A percentile compares a stretch with the other conserved stretches of the same genome.
Conservation (phyloP, 2,113 vertebrate genomes). For the Gasterosteus aculeatus region DNA sequence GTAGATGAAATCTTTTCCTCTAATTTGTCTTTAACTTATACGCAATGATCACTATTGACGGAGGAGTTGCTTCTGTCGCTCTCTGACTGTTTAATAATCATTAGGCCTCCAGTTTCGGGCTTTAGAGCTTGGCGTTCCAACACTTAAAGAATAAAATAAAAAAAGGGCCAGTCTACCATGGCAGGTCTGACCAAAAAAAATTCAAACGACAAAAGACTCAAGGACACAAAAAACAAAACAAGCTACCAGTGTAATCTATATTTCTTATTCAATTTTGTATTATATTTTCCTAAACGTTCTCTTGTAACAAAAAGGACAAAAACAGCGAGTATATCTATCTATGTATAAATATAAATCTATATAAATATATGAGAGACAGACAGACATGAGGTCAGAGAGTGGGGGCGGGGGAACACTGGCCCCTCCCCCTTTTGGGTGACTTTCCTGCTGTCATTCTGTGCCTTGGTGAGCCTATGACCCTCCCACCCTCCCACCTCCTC, state of each 20-base stretch:
- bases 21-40: constrained; percentile 53
- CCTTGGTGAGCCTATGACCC: constrained; percentile 91
- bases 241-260: constrained; percentile 87
- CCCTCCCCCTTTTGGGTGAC: constrained; percentile 70
- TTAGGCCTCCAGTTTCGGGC: constrained; percentile 77
- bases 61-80: constrained; percentile 63
- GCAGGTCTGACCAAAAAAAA: constrained; percentile 78
- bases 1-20: constrained; percentile 4
- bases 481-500: constrained; percentile 57
- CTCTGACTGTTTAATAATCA: constrained; percentile 57
- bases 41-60: constrained; percentile 67
- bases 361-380: constrained; percentile 56
- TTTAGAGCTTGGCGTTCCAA: constrained; percentile 83
- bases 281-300: constrained; percentile 98
- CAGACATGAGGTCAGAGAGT: constrained; percentile 73
- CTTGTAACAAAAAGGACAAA: constrained; percentile 79
- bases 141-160: constrained; percentile 57
- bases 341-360: constrained; percentile 40
- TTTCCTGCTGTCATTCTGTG: constrained; percentile 89
- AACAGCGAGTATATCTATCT: constrained; percentile 73
- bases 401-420: constrained; percentile 78
- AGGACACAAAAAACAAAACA: constrained; percentile 68
- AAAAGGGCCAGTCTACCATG: constrained; percentile 74
- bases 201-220: constrained; percentile 54
- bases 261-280: constrained; percentile 97